A percentile compares a stretch with the other conserved stretches of the same genome.
These are phyloP conservation scores for Phrynocephalus vlangalii DNA, from an alignment of 2,797 vertebrate genomes.

Conservation along the genomic window DNA sequence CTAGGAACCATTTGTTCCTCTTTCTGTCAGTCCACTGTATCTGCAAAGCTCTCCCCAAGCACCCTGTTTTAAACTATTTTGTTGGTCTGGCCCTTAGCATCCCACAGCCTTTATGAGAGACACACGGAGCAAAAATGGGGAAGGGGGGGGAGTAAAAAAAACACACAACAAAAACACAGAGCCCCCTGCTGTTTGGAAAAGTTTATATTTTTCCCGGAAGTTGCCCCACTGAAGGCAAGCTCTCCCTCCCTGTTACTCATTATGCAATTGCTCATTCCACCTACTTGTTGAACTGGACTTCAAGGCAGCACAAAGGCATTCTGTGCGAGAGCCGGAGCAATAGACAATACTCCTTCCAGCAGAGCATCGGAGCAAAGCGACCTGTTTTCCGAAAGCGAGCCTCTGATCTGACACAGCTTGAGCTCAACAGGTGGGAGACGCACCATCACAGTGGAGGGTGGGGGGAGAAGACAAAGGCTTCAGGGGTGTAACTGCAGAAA, in stretches of 20 bases:
- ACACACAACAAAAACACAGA: no score
- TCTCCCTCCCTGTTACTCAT: neutral
- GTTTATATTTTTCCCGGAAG: neutral
- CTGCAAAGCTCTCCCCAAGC: no score
- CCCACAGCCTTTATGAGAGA: no score
- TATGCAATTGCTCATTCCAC: neutral
- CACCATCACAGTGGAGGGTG: neutral
- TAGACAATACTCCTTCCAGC: neutral
- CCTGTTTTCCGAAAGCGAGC: neutral
- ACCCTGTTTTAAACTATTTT: no score
- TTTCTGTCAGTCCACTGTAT: no score
- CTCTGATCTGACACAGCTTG: neutral
- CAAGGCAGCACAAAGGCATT: neutral
- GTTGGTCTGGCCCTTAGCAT: no score
- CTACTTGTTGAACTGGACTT: neutral
- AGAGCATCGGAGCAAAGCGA: neutral
- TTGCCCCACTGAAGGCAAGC: neutral
- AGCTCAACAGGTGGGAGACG: neutral
- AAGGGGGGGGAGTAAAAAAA: no score
- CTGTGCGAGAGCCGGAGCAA: neutral
- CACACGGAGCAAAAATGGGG: no score
- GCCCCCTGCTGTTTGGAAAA: no score
- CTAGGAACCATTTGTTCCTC: no score
- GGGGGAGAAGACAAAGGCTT: neutral
- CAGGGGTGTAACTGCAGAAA: no score